A percentile compares a stretch with the other conserved stretches of the same genome.
phyloP scores from a whole-genome alignment of 2,888 invertebrate genomes.

The Hartigia nigra region DNA sequence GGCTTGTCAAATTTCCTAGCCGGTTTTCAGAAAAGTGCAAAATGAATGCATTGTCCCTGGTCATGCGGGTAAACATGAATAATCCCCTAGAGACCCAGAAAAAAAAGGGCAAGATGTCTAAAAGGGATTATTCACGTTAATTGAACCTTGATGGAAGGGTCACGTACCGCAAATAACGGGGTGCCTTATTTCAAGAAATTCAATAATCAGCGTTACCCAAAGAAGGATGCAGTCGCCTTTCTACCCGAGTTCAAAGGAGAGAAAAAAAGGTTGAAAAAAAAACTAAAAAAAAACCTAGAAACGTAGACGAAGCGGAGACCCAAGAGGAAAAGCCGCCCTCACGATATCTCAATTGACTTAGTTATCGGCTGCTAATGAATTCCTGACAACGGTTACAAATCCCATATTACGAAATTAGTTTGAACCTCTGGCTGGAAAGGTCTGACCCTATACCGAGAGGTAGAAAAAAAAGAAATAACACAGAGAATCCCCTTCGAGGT shows the following conservation, averaged over 20 bases:
- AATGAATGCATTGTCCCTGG: neutral
- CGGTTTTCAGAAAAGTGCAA: neutral
- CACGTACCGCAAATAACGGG: conserved; percentile 25
- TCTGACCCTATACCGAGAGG: conserved; percentile 30
- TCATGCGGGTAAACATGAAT: neutral
- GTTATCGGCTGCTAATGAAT: conserved; percentile 56
- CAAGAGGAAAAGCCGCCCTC: conserved; percentile 20
- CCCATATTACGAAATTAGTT: conserved; percentile 56
- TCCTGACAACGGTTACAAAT: conserved; percentile 46
- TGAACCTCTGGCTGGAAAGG: conserved; percentile 38
- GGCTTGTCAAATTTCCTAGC: neutral
- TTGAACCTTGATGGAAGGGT: conserved; percentile 22
- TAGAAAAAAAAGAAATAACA: conserved; percentile 27
- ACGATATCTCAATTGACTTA: conserved; percentile 51
- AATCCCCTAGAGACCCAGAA: neutral
- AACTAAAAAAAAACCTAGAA: conserved; percentile 32
- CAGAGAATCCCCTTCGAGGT: conserved; percentile 17
- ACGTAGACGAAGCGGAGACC: neutral
- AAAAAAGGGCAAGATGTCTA: neutral
- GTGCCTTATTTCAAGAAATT: conserved; percentile 33
- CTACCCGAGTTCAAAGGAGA: neutral
- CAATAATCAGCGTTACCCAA: conserved; percentile 40
- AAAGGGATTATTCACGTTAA: conserved; percentile 9
- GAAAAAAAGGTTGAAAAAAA: neutral
- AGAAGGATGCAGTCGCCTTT: neutral